Conservation (phyloP, 2,888 invertebrate species). For the Neelides folsomi region DNA sequence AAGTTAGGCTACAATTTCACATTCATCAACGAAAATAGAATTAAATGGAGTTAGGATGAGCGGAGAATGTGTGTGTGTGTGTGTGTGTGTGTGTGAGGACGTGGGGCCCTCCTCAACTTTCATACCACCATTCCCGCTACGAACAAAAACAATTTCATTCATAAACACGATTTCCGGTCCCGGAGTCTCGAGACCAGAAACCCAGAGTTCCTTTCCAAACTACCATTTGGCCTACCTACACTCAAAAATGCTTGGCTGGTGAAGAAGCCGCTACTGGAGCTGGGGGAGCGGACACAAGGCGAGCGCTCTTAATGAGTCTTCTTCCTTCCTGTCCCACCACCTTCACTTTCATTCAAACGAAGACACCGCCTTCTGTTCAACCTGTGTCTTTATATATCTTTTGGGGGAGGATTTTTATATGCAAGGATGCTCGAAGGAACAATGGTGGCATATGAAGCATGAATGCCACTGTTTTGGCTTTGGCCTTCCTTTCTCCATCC, state of each 20-base stretch:
- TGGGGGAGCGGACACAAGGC: no score
- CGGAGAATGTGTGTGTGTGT: slow-evolving; percentile 2
- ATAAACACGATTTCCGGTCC: slow-evolving; percentile 34
- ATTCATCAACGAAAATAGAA: no score
- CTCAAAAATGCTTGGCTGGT: no score
- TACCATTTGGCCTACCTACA: no score
- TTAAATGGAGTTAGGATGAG: no score
- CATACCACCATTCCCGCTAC: slow-evolving; percentile 2
- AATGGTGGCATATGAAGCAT: slow-evolving; percentile 21
- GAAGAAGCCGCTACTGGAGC: no score
- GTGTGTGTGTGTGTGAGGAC: neutral
- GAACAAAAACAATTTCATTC: slow-evolving; percentile 33
- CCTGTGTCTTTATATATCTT: neutral
- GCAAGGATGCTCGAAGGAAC: neutral
- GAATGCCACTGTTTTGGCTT: slow-evolving; percentile 34
- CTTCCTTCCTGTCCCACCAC: slow-evolving; percentile 8
- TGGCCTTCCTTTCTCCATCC: slow-evolving; percentile 38
- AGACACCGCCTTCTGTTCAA: neutral
- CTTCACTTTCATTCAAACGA: slow-evolving; percentile 1
- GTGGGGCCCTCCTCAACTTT: neutral
- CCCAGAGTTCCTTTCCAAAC: no score
- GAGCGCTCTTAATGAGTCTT: neutral
- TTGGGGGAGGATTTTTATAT: neutral
- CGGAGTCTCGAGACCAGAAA: slow-evolving; percentile 5
- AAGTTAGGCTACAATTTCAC: no score